Conservation (phyloP, 1,140 invertebrate genomes). For the Tetragnatha versicolor region DNA sequence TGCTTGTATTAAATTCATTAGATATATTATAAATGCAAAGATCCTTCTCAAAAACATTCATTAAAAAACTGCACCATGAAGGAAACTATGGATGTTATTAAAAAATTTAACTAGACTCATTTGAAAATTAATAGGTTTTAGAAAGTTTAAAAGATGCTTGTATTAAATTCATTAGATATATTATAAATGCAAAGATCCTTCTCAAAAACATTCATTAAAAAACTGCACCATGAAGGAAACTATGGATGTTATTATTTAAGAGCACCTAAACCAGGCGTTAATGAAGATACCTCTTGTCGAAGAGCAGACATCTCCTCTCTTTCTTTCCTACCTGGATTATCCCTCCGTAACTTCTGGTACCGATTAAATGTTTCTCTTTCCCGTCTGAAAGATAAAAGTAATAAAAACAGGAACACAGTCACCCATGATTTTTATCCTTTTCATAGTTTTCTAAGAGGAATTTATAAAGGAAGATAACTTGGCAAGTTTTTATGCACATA, state of each 20-base stretch:
- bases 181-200: neutral
- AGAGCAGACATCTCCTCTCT: constrained; percentile 24
- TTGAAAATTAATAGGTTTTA: neutral
- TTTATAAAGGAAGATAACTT: too few species aligned
- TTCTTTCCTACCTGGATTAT: constrained; percentile 35
- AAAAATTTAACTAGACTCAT: neutral
- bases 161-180: neutral
- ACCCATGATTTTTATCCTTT: neutral
- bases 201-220: neutral
- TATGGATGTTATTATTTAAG: neutral
- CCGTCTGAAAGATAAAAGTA: neutral
- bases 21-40: too few species aligned
- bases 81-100: too few species aligned
- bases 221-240: neutral
- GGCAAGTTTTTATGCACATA: too few species aligned
- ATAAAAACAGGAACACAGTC: neutral
- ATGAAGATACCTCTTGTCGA: constrained; percentile 20
- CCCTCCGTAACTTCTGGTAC: constrained; percentile 12
- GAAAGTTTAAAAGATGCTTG: neutral
- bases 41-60: too few species aligned
- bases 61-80: too few species aligned
- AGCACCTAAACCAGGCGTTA: neutral
- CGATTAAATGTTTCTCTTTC: constrained; percentile 34
- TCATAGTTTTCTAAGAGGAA: too few species aligned
- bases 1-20: too few species aligned